Evolutionary conservation across 2,113 vertebrate genomes (phyloP), one percentile per base, ranked within the genome.

Genomic region (Ailurus styani): DNA sequence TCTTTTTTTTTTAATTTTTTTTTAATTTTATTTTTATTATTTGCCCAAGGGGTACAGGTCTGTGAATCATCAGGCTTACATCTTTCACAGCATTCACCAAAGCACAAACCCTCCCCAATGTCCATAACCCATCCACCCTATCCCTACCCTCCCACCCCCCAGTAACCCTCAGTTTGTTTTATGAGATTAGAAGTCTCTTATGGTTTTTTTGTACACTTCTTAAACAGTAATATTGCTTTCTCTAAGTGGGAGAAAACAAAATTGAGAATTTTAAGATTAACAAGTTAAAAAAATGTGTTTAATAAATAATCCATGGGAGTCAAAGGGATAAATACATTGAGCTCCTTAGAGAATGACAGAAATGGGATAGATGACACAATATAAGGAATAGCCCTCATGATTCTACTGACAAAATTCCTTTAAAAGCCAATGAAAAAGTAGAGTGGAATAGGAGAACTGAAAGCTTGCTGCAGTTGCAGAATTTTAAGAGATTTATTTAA

Each of bases 401-500:
- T 62, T 91, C 86, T 52, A 83, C 83, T 94, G 89, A 93, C 66
- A 93, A 93, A 90, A 94, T 94, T 96, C 37, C 57, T 86, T 96
- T 88, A 68, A 83, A 91, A 95, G 20, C 66, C 62, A 87, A 17
- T 55, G 82, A 96, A 52, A 94, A 97, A 83, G 57, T n/a, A 79
- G 64, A 96, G 15, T 88, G 42, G 97, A 95, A 83, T 54, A 68
- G 23, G 25, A 84, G 42, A 89, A 45, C 0, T 2, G 37, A 83
- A 93, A 91, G 57, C 77, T 95, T 77, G 62, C 93, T 91, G 31
- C 34, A 96, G 75, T 89, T 90, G 92, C 95, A 96, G 90, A 95
- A 95, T 94, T 97, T 86, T 96, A 96, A 91, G 42, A 34, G n/a
- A 88, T 94, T 96, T 88, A 94, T 96, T 98, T 97, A 93, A 91